These are phyloP conservation scores for Rhea americana DNA, from an alignment of 2,113 vertebrate species.

Conservation along the genomic window DNA sequence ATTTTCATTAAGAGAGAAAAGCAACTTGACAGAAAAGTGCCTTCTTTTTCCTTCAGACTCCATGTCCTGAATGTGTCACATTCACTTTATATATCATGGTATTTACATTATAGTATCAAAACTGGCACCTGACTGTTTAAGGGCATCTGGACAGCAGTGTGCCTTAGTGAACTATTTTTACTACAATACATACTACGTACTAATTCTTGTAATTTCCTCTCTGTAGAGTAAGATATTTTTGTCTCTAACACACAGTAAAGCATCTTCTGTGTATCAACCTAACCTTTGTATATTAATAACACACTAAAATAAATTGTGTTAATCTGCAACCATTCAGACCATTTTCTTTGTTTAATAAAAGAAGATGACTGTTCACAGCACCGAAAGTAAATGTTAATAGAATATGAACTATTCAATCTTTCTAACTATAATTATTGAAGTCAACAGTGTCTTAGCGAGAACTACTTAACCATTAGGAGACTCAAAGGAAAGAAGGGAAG, in stretches of 20 bases:
- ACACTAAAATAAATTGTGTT: not conserved
- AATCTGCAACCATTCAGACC: not conserved
- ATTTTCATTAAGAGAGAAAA: too few species aligned
- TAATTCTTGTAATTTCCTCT: not conserved
- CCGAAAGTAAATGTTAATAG: not conserved
- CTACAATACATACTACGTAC: fast-evolving
- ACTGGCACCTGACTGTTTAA: not conserved
- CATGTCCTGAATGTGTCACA: fast-evolving
- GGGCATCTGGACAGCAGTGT: fast-evolving
- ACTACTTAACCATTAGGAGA: too few species aligned
- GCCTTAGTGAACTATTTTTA: not conserved
- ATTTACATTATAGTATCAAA: not conserved
- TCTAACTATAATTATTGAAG: not conserved
- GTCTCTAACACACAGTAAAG: not conserved
- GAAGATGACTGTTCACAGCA: not conserved
- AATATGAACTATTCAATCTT: not conserved
- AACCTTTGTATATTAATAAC: not conserved
- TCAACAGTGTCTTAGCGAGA: not conserved
- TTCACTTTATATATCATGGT: not conserved
- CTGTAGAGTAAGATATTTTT: not conserved
- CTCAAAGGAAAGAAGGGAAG: too few species aligned
- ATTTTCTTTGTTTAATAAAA: not conserved
- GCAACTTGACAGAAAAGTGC: not conserved
- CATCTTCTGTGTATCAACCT: not conserved
- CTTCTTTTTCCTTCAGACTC: not conserved